A percentile compares a stretch with the other conserved stretches of the same genome.
phyloP scores from a whole-genome alignment of 1,140 invertebrate species.

The Heliconius melpomene region DNA sequence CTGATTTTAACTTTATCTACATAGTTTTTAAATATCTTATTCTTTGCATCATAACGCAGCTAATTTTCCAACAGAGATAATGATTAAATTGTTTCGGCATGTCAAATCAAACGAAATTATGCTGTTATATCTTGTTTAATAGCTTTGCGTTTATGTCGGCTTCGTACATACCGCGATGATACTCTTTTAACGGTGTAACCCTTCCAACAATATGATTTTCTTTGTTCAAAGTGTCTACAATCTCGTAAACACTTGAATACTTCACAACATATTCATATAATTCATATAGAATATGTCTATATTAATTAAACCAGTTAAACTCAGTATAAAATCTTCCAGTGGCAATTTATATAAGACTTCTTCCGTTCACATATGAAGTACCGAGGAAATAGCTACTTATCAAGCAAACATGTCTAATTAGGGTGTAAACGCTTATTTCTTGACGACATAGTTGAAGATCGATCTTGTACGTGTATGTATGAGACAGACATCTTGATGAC shows the following conservation, averaged over 20 bases:
- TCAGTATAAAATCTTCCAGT: not conserved
- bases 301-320: not conserved
- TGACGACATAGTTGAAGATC: conserved; percentile 27
- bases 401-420: conserved; percentile 40
- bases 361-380: not conserved
- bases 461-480: conserved; percentile 22
- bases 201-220: not conserved
- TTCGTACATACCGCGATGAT: conserved; percentile 61
- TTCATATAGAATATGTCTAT: not conserved
- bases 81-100: conserved; percentile 81
- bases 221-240: not conserved
- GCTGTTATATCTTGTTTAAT: conserved; percentile 80
- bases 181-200: conserved; percentile 27
- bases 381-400: conserved; percentile 39
- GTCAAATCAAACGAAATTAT: conserved; percentile 80
- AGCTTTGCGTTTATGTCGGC: conserved; percentile 67
- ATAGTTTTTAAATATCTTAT: conserved; percentile 43
- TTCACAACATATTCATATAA: not conserved
- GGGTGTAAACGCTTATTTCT: conserved; percentile 20
- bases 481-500: conserved; percentile 29
- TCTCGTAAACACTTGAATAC: not conserved
- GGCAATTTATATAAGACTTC: not conserved
- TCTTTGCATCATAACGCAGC: conserved; percentile 22
- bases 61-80: conserved; percentile 76
- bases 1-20: conserved; percentile 48